Evolutionary conservation across 2,797 vertebrate species (phyloP).

Genomic region (Glossophaga mutica): DNA sequence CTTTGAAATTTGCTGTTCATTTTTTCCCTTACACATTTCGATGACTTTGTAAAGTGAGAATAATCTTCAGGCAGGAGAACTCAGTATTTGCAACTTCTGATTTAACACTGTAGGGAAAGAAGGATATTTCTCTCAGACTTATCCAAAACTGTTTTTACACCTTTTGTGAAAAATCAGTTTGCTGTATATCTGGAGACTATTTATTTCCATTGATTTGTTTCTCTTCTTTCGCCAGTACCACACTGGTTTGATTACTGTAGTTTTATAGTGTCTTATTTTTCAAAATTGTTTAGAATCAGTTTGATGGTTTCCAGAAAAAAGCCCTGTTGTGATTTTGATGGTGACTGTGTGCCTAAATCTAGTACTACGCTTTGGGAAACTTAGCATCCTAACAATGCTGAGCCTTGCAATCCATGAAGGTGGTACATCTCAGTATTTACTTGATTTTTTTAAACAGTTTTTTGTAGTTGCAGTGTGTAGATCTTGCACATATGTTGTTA

Average conservation of each 20-base stretch:
- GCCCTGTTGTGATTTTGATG: neutral
- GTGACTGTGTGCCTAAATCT: neutral
- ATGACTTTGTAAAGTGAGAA: neutral
- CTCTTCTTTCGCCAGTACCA: neutral
- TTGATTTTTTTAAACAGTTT: conserved; percentile 7
- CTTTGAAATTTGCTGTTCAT: neutral
- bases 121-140: neutral
- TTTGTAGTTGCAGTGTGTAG: neutral
- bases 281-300: neutral
- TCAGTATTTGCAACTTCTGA: neutral
- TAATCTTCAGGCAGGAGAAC: neutral
- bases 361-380: neutral
- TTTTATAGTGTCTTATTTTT: neutral
- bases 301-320: neutral
- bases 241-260: neutral
- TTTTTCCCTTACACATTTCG: neutral
- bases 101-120: neutral
- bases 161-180: neutral
- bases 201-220: neutral
- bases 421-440: neutral
- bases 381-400: neutral
- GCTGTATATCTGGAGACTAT: neutral
- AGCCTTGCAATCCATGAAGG: neutral
- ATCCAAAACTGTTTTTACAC: neutral
- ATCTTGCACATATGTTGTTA: neutral